Percentiles rank a stretch among this genome's conserved stretches.
Conservation (phyloP, 2,797 vertebrate genomes). For the Sebastes glaucus region DNA sequence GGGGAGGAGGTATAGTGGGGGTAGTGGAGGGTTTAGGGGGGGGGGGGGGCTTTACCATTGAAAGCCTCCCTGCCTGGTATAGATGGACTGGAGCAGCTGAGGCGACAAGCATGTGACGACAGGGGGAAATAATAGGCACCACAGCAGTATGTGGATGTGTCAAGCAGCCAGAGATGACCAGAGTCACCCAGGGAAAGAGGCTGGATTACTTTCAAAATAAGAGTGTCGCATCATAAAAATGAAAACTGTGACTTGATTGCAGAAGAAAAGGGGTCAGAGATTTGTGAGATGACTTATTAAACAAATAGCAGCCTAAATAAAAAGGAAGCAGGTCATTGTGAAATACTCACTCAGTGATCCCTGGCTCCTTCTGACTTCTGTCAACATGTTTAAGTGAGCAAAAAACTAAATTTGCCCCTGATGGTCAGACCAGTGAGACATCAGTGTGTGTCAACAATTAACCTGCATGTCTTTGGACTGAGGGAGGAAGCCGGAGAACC, state of each 20-base stretch:
- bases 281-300: neutral
- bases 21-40: neutral
- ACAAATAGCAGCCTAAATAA: neutral
- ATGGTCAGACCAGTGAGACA: too few relatives aligned
- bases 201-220: conserved; percentile 43
- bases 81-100: conserved; percentile 81
- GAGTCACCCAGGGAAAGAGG: neutral
- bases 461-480: too few relatives aligned
- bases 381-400: too few relatives aligned
- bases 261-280: neutral
- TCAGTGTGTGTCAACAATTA: too few relatives aligned
- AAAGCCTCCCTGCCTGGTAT: conserved; percentile 29
- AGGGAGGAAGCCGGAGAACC: too few relatives aligned
- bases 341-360: neutral
- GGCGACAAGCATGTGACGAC: conserved; percentile 65
- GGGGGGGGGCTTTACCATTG: conserved; percentile 21
- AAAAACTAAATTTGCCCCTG: too few relatives aligned
- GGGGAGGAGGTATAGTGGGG: conserved; percentile 5
- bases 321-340: neutral
- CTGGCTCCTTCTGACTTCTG: too few relatives aligned
- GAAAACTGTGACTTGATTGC: neutral
- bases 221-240: neutral
- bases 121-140: conserved; percentile 53
- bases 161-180: neutral
- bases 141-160: conserved; percentile 36